Evolutionary conservation across 2,888 invertebrate genomes (phyloP), one percentile per base, ranked within the genome.

Genomic region (Cerastoderma edule): DNA sequence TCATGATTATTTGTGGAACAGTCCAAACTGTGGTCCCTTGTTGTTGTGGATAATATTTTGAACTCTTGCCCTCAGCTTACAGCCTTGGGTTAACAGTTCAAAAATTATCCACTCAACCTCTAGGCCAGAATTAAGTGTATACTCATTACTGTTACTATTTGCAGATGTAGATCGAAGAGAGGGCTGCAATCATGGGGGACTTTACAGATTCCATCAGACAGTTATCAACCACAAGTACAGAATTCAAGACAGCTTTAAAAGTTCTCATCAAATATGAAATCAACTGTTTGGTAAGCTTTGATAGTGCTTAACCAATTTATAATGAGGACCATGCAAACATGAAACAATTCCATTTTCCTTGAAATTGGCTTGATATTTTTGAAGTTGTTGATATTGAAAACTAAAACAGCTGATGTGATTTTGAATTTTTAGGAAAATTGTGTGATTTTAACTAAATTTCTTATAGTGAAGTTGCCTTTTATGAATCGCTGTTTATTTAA

Each of bases 211-310:
- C 60, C 4, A 69, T 69, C 6, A 48, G 33, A 10, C 46, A 46
- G 13, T 32, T 69, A 27, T 69, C 69, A 13, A 27, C 60, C 3
- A 32, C 30, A 22, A 69, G 69, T 27, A 33, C 63, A 19, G 71
- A 71, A 30, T 71, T 71, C 53, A 71, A 71, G 35, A 50, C 53
- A 30, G 64, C 76, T 4, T 27, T 76, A 27, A 76, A 76, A 22
- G 66, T 76, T 27, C 72, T 76, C 54, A 72, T 76, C 39, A 76
- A 76, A 50, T 76, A 72, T 72, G 76, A 76, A 57, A 76, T 76
- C 22, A 72, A 76, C 48, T 67, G 72, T 30, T 56, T 76, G 65
- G 76, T 76, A 65, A 28, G 75, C 32, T 50, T 13, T 4, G 27
- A 19, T 56, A 24, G 16, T n/a, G n/a, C n/a, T n/a, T n/a, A n/a